phyloP scores from a whole-genome alignment of 2,888 invertebrate genomes.

The Loripinus fragilis region DNA sequence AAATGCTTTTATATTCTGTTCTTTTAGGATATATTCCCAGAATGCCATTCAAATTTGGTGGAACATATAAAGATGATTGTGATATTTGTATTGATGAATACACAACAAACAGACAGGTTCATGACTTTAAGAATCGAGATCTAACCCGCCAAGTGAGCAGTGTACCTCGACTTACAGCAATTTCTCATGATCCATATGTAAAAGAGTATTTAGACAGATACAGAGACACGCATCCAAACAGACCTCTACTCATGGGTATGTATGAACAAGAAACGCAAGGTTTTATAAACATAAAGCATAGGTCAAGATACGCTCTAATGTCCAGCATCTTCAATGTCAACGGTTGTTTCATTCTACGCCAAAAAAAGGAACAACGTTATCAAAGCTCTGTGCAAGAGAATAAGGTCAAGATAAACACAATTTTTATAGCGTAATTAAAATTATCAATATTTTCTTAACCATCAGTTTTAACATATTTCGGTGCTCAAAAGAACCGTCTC shows the following conservation, averaged over 20 bases:
- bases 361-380: too few species aligned
- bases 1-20: neutral
- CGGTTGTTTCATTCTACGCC: too few species aligned
- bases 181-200: constrained; percentile 78
- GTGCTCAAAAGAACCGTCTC: too few species aligned
- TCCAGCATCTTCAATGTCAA: too few species aligned
- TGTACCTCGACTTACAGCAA: constrained; percentile 77
- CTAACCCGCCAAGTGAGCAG: constrained; percentile 71
- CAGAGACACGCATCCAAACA: constrained; percentile 77
- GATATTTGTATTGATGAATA: constrained; percentile 81
- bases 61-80: constrained; percentile 82
- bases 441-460: too few species aligned
- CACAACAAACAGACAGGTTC: constrained; percentile 70
- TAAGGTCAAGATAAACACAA: too few species aligned
- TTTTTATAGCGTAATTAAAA: too few species aligned
- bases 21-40: constrained; percentile 82
- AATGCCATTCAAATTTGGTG: constrained; percentile 82
- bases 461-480: too few species aligned
- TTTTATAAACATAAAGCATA: too few species aligned
- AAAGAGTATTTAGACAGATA: constrained; percentile 78
- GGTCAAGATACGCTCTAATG: too few species aligned
- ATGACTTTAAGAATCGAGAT: constrained; percentile 71
- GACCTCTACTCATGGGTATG: constrained; percentile 73
- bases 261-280: too few species aligned
- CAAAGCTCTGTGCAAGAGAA: too few species aligned